Evolutionary conservation across 2,797 vertebrate species (phyloP).

Genomic region (Stomatorhinus walkeri): DNA sequence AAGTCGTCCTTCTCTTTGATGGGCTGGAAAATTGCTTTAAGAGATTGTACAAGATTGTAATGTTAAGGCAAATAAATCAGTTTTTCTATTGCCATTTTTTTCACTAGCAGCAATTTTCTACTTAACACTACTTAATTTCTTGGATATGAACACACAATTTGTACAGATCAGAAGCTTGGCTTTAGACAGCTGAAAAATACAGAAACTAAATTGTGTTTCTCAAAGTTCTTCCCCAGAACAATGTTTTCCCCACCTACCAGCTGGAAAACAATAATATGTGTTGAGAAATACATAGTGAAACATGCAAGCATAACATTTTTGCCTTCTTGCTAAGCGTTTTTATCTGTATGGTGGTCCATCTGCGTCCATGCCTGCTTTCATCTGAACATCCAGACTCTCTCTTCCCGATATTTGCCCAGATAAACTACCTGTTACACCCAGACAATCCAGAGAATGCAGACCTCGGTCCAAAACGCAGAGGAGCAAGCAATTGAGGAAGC

Average conservation of each 20-base stretch:
- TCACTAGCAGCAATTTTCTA: not conserved
- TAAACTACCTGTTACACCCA: not conserved
- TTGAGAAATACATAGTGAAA: not conserved
- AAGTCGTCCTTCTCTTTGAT: not conserved
- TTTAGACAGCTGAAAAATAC: not conserved
- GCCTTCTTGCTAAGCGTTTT: not conserved
- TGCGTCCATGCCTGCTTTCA: not conserved
- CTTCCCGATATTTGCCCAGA: not conserved
- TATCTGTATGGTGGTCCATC: not conserved
- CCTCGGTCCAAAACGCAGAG: constrained; percentile 2
- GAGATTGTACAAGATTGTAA: not conserved
- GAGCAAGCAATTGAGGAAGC: not conserved
- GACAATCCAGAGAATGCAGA: not conserved
- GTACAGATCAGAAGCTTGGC: not conserved
- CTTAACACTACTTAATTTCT: not conserved
- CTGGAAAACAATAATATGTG: not conserved
- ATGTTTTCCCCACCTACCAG: not conserved
- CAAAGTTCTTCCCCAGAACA: not conserved
- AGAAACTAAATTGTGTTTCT: not conserved
- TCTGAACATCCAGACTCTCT: not conserved
- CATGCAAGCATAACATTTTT: not conserved
- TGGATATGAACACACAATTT: not conserved
- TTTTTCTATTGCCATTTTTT: not conserved
- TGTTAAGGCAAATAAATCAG: not conserved
- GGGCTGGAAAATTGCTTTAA: not conserved